Percentiles rank a stretch among this genome's conserved stretches.
phyloP scores from a whole-genome alignment of 2,888 invertebrate species.

The Drosophila vallismaia region DNA sequence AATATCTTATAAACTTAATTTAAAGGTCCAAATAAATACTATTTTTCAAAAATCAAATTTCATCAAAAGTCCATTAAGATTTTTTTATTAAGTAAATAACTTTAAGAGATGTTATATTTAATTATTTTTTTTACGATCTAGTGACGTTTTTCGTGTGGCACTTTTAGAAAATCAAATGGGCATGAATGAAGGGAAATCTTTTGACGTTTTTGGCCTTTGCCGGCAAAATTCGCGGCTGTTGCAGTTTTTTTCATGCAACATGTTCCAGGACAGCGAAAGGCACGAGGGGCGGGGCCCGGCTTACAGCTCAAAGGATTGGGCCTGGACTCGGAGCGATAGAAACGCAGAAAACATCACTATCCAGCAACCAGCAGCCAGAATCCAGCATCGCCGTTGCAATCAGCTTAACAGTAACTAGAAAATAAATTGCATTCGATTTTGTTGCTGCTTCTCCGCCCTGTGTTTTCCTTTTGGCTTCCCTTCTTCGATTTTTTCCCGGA shows the following conservation, averaged over 20 bases:
- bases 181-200: conserved; percentile 34
- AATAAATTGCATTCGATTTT: conserved; percentile 79
- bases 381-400: conserved; percentile 66
- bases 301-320: conserved; percentile 67
- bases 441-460: conserved; percentile 46
- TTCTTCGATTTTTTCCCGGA: conserved; percentile 30
- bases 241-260: conserved; percentile 45
- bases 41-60: too few species aligned
- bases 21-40: too few species aligned
- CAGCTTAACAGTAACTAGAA: conserved; percentile 80
- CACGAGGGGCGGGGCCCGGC: not conserved
- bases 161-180: conserved; percentile 13
- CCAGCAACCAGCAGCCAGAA: conserved; percentile 21
- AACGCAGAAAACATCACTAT: conserved; percentile 29
- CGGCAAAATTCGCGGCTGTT: conserved; percentile 47
- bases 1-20: too few species aligned
- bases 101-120: too few species aligned
- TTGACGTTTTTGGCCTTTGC: conserved; percentile 50
- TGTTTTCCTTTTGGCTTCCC: conserved; percentile 17
- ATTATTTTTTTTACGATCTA: not conserved
- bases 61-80: too few species aligned
- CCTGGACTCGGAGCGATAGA: conserved; percentile 15
- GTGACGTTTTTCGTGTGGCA: not conserved
- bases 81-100: too few species aligned
- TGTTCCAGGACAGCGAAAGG: conserved; percentile 1